phyloP scores from a whole-genome alignment of 2,113 vertebrate species.

The Triplophysa dalaica region DNA sequence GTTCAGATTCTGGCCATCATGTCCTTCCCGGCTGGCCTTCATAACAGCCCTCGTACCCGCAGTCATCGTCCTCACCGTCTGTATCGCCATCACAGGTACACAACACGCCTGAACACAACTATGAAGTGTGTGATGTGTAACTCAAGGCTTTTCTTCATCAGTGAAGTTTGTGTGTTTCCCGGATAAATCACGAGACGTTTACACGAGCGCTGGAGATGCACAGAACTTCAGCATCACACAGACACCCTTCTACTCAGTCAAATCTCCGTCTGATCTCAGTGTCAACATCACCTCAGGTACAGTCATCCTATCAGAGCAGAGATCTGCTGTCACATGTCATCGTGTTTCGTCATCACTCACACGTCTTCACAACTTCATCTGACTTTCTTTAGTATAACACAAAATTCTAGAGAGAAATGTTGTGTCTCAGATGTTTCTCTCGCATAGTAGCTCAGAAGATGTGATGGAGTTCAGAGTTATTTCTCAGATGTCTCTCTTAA shows the following conservation, averaged over 20 bases:
- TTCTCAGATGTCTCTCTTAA: too few species aligned
- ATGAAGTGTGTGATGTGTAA: too few species aligned
- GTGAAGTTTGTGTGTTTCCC: conserved; percentile 70
- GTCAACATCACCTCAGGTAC: conserved; percentile 62
- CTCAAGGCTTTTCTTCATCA: conserved; percentile 46
- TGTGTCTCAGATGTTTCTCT: too few species aligned
- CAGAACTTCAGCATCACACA: conserved; percentile 61
- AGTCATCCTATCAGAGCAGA: background rate
- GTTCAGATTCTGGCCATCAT: conserved; percentile 15
- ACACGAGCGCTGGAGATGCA: conserved; percentile 54
- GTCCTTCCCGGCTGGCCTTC: conserved; percentile 41
- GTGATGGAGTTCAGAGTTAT: too few species aligned
- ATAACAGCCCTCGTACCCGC: conserved; percentile 52
- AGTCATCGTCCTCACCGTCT: conserved; percentile 56
- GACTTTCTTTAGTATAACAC: too few species aligned
- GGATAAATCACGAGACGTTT: conserved; percentile 13
- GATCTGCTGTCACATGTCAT: background rate
- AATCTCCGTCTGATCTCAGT: conserved; percentile 59
- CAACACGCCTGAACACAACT: background rate
- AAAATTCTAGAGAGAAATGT: too few species aligned
- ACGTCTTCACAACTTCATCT: too few species aligned
- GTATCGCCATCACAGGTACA: conserved; percentile 64
- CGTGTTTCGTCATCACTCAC: too few species aligned
- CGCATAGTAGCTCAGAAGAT: too few species aligned
- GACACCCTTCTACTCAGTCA: conserved; percentile 44